Evolutionary conservation across 2,113 vertebrate species (phyloP).

Genomic region (Carassius gibelio): DNA sequence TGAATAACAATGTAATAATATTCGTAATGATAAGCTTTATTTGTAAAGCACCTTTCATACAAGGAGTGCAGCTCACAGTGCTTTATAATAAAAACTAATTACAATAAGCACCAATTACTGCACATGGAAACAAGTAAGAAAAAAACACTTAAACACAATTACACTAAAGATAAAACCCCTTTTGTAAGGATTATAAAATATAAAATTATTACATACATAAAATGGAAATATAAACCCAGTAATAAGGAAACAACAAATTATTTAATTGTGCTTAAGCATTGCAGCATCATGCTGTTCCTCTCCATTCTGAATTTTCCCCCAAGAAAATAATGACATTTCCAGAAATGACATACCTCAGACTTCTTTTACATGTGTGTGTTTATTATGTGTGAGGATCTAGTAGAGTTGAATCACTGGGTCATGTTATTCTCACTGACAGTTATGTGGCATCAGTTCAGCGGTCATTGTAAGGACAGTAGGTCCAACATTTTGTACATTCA

Average conservation of each 20-base stretch:
- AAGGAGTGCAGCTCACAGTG: not conserved
- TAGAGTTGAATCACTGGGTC: constrained; percentile 7
- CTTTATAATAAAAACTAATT: not conserved
- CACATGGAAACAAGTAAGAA: not conserved
- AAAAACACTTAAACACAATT: not conserved
- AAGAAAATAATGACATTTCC: not conserved
- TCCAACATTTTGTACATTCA: not conserved
- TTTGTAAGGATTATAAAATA: not conserved
- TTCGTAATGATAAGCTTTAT: not conserved
- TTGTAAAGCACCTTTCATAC: not conserved
- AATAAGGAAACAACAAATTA: not conserved
- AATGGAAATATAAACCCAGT: not conserved
- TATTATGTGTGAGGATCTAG: constrained; percentile 23
- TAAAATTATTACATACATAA: not conserved
- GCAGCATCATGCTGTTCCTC: not conserved
- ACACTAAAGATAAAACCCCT: not conserved
- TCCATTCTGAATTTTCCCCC: not conserved
- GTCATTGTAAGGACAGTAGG: constrained; percentile 10
- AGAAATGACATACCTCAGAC: not conserved
- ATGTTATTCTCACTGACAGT: constrained; percentile 11
- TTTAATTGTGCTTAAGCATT: not conserved
- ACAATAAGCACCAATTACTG: not conserved
- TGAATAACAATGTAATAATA: not conserved
- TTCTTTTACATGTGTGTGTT: constrained; percentile 30
- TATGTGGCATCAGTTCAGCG: constrained; percentile 7